phyloP scores from a whole-genome alignment of 1,140 invertebrate species.

The Oryctes rhinoceros region DNA sequence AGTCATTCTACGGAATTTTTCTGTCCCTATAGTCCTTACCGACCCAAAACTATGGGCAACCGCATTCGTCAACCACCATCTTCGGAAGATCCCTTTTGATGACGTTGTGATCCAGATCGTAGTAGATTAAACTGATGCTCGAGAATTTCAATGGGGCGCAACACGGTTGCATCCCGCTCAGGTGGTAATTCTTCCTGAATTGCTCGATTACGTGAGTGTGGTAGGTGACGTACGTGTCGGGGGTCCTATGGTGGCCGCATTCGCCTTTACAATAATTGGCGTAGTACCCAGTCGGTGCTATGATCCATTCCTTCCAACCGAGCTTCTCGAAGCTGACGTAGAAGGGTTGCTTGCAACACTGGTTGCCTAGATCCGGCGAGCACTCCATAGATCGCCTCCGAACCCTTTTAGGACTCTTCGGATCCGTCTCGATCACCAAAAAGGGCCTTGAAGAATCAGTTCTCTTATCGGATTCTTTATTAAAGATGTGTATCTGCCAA shows the following conservation, averaged over 20 bases:
- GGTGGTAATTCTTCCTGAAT: conserved; percentile 77
- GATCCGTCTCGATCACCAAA: conserved; percentile 82
- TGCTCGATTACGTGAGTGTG: conserved; percentile 91
- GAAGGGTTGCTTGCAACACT: conserved; percentile 88
- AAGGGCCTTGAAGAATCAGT: conserved; percentile 78
- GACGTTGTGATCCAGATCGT: conserved; percentile 88
- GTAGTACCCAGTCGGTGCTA: conserved; percentile 85
- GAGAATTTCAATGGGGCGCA: conserved; percentile 95
- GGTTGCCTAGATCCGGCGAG: conserved; percentile 74
- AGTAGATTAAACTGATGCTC: conserved; percentile 92
- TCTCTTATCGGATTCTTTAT: conserved; percentile 49
- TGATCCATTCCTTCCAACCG: conserved; percentile 63
- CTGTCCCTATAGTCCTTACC: background rate
- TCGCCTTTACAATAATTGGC: conserved; percentile 95
- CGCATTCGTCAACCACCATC: conserved; percentile 97
- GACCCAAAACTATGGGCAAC: conserved; percentile 75
- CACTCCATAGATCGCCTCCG: conserved; percentile 85
- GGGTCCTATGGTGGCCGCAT: conserved; percentile 79
- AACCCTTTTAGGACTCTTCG: conserved; percentile 69
- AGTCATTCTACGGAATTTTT: too few species aligned
- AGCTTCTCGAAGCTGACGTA: conserved; percentile 86
- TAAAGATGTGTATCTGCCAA: conserved; percentile 68
- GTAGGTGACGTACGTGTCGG: conserved; percentile 85
- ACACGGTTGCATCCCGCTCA: conserved; percentile 84
- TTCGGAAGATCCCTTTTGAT: conserved; percentile 93